A percentile compares a stretch with the other conserved stretches of the same genome.
These are phyloP conservation scores for Lasioglossum leucozonium DNA, from an alignment of 2,888 invertebrate genomes.

Conservation along the genomic window DNA sequence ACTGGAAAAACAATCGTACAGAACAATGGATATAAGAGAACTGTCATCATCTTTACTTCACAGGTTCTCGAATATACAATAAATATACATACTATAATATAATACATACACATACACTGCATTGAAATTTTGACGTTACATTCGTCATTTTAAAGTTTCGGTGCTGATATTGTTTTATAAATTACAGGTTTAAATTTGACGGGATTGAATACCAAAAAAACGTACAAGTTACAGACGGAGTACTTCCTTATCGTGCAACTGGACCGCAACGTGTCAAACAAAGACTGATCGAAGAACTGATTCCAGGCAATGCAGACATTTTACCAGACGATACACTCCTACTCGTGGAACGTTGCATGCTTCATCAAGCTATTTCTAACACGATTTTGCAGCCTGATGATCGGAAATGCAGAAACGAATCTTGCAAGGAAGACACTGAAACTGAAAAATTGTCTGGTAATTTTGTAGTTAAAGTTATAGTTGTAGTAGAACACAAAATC, in stretches of 20 bases:
- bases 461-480: background rate
- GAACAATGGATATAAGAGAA: constrained; percentile 86
- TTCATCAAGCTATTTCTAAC: constrained; percentile 79
- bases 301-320: constrained; percentile 72
- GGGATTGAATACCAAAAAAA: constrained; percentile 72
- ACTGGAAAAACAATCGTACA: constrained; percentile 86
- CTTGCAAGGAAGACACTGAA: constrained; percentile 65
- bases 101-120: background rate
- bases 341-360: constrained; percentile 74
- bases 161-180: background rate
- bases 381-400: constrained; percentile 71
- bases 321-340: constrained; percentile 74
- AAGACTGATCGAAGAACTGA: constrained; percentile 75
- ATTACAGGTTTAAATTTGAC: constrained; percentile 76
- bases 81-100: background rate
- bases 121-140: background rate
- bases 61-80: constrained; percentile 43
- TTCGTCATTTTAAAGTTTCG: background rate
- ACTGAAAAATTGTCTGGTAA: constrained; percentile 73
- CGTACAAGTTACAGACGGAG: constrained; percentile 62
- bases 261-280: constrained; percentile 76
- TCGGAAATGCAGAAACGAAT: constrained; percentile 49
- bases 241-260: constrained; percentile 75
- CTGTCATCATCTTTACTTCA: constrained; percentile 86
- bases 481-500: background rate